Evolutionary conservation across 64 coral and sea anemone genomes (phyloP), one percentile per base, ranked within the genome.

Genomic region (Montipora efflorescens): DNA sequence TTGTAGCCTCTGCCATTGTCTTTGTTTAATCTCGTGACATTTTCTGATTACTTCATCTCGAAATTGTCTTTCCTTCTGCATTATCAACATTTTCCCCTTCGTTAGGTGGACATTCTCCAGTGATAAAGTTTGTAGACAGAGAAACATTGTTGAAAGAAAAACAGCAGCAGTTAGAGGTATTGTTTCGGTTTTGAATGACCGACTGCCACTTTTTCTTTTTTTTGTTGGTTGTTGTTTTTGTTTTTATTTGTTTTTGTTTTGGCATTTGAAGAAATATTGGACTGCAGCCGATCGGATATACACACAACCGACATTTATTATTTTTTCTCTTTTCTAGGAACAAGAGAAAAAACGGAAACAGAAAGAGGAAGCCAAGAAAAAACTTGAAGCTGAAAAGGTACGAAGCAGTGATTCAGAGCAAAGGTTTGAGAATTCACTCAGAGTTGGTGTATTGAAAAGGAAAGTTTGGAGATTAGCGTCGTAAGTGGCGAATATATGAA

Each of bases 121-220:
- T 99, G 7, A 99, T 99, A 23, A 99, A 99, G 75, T 99, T 99
- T 94, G 92, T 99, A 58, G 95, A 99, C 73, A 90, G 76, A 77
- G 97, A 99, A 96, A 94, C 89, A 76, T 81, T 99, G 59, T 12
- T 91, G 44, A 96, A 96, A 78, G 97, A 99, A 76, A 87, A 87
- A 9, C 81, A 94, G 43, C 97, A 99, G n/a, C 94, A 99, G 21
- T 14, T 88, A 36, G 89, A 96, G 97, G 97, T 99, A 87, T 57
- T 15, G 8, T 20, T 22, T 44, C 71, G 14, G 77, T 23, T 7
- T 15, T 76, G 11, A n/a, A 57, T 13, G 43, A 25, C 14, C 9
- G 8, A 12, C 8, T 64, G 44, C 14, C 3, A 14, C 0, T 14
- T 58, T 25, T 57, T 57, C 4, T 58, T 53, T 43, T 57, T n/a